These are phyloP conservation scores for Hemicentrotus pulcherrimus DNA, from an alignment of 35 echinoderm and acorn worm species.

Conservation along the genomic window DNA sequence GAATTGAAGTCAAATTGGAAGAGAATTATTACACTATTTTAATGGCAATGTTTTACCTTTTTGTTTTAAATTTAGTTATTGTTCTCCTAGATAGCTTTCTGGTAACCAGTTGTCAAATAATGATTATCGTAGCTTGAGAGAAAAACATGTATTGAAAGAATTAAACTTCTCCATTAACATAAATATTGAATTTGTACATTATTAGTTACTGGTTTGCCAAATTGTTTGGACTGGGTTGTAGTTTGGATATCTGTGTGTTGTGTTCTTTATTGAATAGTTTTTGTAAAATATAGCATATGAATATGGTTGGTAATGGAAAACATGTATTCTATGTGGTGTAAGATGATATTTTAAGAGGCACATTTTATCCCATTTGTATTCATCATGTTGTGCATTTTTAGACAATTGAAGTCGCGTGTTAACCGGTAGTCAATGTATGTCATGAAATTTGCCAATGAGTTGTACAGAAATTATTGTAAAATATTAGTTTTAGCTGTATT, in stretches of 20 bases:
- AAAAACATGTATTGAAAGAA: not conserved
- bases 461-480: conserved; percentile 52
- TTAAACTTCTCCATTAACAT: not conserved
- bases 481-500: conserved; percentile 35
- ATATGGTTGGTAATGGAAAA: not conserved
- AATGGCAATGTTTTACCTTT: not conserved
- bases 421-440: not conserved
- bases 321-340: conserved; percentile 23
- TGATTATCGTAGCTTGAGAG: not conserved
- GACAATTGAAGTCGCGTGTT: conserved; percentile 21
- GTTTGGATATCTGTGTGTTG: not conserved
- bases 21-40: not conserved
- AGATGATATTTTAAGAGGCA: not conserved
- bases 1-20: not conserved
- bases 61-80: not conserved
- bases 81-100: not conserved
- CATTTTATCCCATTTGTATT: conserved; percentile 31
- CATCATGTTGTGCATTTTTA: conserved; percentile 48
- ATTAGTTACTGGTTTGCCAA: not conserved
- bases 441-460: conserved; percentile 47
- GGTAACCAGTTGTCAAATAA: not conserved
- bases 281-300: not conserved
- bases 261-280: not conserved
- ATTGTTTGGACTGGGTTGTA: not conserved
- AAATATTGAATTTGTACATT: not conserved